phyloP scores from a whole-genome alignment of 2,113 vertebrate species.

The Pandion haliaetus region DNA sequence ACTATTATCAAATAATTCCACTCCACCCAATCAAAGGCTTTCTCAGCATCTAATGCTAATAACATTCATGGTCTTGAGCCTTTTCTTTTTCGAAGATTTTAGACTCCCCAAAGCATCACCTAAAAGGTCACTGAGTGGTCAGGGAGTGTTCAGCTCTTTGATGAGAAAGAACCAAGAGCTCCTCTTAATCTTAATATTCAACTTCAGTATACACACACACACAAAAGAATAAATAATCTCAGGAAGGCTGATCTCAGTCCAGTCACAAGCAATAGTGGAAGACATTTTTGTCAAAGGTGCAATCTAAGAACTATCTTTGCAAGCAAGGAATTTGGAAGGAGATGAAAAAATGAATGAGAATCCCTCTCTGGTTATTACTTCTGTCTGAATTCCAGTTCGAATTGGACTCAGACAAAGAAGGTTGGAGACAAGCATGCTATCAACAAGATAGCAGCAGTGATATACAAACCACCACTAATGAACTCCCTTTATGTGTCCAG shows the following conservation, averaged over 20 bases:
- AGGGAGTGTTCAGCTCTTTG: not conserved
- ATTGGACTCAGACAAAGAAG: not conserved
- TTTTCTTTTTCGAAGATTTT: not conserved
- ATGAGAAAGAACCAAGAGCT: not conserved
- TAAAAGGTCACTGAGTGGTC: not conserved
- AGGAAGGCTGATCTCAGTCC: not conserved
- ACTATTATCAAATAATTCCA: not conserved
- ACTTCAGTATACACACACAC: not conserved
- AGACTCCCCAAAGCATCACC: not conserved
- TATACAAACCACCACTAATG: not conserved
- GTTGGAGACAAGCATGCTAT: not conserved
- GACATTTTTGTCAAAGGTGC: not conserved
- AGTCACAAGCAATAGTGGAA: not conserved
- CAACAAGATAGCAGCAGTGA: not conserved
- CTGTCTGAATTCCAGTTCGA: not conserved
- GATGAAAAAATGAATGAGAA: conserved; percentile 1
- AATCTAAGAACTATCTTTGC: not conserved
- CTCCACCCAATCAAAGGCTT: not conserved
- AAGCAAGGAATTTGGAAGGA: conserved; percentile 21
- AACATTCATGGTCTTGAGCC: not conserved
- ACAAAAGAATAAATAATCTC: not conserved
- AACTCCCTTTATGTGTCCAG: not conserved
- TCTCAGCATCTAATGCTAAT: not conserved
- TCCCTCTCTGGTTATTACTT: conserved; percentile 6
- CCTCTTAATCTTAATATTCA: not conserved